Conservation (phyloP, 2,888 invertebrate species). For the Leucozona laternaria region DNA sequence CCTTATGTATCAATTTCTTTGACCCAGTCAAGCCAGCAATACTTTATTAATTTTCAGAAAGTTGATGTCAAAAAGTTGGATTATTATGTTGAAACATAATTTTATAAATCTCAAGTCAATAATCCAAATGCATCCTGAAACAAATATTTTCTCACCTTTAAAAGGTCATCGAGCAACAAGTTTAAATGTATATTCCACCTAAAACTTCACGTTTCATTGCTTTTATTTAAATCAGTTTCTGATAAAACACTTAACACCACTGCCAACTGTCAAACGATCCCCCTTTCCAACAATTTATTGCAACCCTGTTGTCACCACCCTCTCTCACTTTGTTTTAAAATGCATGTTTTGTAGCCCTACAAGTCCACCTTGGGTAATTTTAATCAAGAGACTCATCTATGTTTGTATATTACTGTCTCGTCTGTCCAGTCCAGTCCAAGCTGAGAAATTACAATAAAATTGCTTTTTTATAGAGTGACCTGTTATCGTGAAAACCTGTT, state of each 20-base stretch:
- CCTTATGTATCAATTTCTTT: too few species aligned
- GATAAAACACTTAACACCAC: background rate
- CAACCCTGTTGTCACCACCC: constrained; percentile 7
- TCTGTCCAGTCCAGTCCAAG: background rate
- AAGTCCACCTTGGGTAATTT: constrained; percentile 24
- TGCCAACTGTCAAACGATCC: background rate
- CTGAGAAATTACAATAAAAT: constrained; percentile 15
- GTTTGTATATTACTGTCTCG: background rate
- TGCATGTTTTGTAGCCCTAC: background rate
- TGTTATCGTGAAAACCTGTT: constrained; percentile 48
- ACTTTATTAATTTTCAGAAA: too few species aligned
- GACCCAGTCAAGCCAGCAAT: too few species aligned
- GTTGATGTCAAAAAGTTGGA: too few species aligned
- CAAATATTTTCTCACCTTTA: background rate
- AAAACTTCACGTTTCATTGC: constrained; percentile 14
- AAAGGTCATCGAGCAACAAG: constrained; percentile 42
- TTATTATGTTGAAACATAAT: too few species aligned
- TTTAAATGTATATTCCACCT: constrained; percentile 12
- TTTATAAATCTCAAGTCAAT: too few species aligned
- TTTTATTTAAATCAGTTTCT: background rate
- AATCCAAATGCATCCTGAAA: background rate
- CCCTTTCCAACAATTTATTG: background rate
- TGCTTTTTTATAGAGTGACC: constrained; percentile 31
- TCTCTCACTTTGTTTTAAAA: background rate
- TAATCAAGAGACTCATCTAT: constrained; percentile 20